Base-by-base conservation (phyloP, 53 echinoderm and acorn worm genomes). In the Echinometra lucunter region DNA sequence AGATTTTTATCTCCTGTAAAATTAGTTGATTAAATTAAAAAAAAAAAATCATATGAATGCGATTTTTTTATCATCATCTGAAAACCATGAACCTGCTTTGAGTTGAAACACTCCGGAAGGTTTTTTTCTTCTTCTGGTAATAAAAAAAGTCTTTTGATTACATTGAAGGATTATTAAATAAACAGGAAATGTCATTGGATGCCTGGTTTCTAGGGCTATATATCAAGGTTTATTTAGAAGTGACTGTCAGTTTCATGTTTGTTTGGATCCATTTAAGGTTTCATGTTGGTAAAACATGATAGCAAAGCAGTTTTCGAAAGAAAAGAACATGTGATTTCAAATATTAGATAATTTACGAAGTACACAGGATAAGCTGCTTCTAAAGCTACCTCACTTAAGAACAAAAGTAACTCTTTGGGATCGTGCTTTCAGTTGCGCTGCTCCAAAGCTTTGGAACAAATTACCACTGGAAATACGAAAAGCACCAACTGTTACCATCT, bases 211-310 rank as follows among this genome's bases (percentile, higher is more conserved):
- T 85, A 85, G 27, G 45, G 45, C 49, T n/a, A 13, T 85, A 85
- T 85, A 49, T 85, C 30, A 85, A n/a, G 1, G n/a, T 49, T 27
- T 85, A 85, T 85, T 85, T 85, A 47, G 34, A 49, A 42, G 9
- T 85, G 47, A n/a, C 85, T 85, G 85, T 85, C 85, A 85, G 53
- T 47, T 85, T 85, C 4, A 85, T 85, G 85, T 85, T 85, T 85
- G 85, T 85, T 53, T 49, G 27, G 85, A 47, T 45, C 30, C 85
- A 85, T n/a, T 6, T 3, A 45, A 49, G 85, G 17, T 40, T 32
- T 16, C 78, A 40, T 34, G 35, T 10, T 70, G 72, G 19, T 72
- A 21, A 35, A 72, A 72, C 11, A 72, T 13, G 7, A 13, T 56
- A 13, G 7, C 56, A 56, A n/a, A n/a, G n/a, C n/a, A n/a, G n/a